Evolutionary conservation across 2,888 invertebrate species (phyloP).

Genomic region (Rosalia funebris): DNA sequence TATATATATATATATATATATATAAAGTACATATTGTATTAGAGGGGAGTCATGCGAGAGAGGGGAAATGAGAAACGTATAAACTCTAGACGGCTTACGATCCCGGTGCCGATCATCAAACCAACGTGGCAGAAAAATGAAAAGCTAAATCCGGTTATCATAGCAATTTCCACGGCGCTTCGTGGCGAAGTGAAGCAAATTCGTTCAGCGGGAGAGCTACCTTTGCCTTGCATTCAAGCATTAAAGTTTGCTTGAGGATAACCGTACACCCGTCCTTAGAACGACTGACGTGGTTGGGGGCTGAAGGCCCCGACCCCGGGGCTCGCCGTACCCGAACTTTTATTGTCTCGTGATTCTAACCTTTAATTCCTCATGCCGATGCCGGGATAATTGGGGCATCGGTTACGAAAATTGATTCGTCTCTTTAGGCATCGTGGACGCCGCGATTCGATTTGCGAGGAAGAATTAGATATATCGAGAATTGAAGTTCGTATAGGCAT

Average conservation of each 20-base stretch:
- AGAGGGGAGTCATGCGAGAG: conserved; percentile 36
- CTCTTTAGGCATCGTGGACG: no score
- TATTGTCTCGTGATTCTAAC: conserved; percentile 5
- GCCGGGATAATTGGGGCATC: background rate
- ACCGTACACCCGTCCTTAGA: conserved; percentile 12
- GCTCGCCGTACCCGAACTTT: conserved; percentile 7
- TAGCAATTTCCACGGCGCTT: conserved; percentile 64
- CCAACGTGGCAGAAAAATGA: conserved; percentile 67
- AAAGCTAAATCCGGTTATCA: conserved; percentile 68
- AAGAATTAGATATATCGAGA: no score
- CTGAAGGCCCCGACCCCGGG: background rate
- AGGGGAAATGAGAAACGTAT: conserved; percentile 60
- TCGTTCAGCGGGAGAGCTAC: conserved; percentile 47
- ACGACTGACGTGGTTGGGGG: conserved; percentile 3
- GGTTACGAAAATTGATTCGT: background rate
- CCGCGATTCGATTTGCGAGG: no score
- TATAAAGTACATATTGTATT: conserved; percentile 38
- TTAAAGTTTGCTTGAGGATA: conserved; percentile 42
- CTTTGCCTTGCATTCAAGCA: conserved; percentile 51
- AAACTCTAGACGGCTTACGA: conserved; percentile 51
- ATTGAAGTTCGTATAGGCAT: no score
- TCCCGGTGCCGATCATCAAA: conserved; percentile 60
- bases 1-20: conserved; percentile 12
- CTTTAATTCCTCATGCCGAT: background rate
- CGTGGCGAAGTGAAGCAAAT: conserved; percentile 43